Evolutionary conservation across 1,140 invertebrate species (phyloP).

Genomic region (Solenopsis invicta): DNA sequence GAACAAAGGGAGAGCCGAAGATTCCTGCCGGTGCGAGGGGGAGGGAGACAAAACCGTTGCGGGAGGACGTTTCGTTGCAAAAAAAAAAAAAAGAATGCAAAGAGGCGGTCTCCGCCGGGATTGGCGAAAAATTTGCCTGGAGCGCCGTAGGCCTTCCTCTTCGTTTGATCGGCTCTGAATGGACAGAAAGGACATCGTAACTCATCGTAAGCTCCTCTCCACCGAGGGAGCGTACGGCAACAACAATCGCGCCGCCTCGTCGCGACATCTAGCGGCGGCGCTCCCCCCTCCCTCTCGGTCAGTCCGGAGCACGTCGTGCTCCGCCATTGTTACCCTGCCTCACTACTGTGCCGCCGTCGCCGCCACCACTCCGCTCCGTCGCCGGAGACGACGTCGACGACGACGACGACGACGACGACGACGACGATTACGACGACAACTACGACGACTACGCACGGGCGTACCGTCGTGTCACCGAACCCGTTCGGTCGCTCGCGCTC

Average conservation of each 20-base stretch:
- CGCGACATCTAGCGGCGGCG: constrained; percentile 25
- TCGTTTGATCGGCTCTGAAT: neutral
- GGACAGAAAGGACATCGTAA: neutral
- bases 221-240: neutral
- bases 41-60: neutral
- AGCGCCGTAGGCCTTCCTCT: no score
- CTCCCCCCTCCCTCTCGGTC: neutral
- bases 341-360: neutral
- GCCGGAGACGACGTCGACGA: constrained; percentile 28
- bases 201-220: neutral
- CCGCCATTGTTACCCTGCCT: constrained; percentile 46
- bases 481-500: constrained; percentile 20
- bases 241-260: neutral
- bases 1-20: neutral
- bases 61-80: neutral
- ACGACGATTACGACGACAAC: constrained; percentile 29
- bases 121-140: neutral
- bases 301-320: constrained; percentile 33
- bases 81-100: neutral
- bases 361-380: neutral
- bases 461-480: constrained; percentile 28
- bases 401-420: constrained; percentile 32
- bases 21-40: neutral
- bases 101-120: neutral
- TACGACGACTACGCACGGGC: constrained; percentile 31